A percentile compares a stretch with the other conserved stretches of the same genome.
Evolutionary conservation across 2,113 vertebrate species (phyloP).

Genomic region (Poicephalus gulielmi): DNA sequence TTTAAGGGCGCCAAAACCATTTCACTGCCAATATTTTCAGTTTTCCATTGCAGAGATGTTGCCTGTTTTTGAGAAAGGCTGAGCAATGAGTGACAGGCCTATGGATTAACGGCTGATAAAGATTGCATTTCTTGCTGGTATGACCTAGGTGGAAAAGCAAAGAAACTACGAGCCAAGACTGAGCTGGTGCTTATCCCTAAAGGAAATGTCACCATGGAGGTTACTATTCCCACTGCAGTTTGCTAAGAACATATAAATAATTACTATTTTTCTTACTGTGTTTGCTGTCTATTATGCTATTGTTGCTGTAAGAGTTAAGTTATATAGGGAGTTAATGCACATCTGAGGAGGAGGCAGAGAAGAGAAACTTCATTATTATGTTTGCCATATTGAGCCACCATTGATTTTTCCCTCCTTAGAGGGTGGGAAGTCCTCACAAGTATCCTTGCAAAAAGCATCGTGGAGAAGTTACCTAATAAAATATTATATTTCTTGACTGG

Average conservation of each 20-base stretch:
- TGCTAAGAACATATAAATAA: background rate
- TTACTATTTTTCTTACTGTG: background rate
- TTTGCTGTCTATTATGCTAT: background rate
- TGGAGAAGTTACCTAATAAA: background rate
- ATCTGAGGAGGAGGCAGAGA: background rate
- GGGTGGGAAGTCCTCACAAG: background rate
- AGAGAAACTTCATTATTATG: background rate
- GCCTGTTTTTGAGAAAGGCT: background rate
- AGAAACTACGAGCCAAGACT: background rate
- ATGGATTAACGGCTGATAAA: background rate
- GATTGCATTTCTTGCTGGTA: background rate
- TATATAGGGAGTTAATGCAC: background rate
- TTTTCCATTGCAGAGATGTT: background rate
- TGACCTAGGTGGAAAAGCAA: background rate
- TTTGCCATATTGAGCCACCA: background rate
- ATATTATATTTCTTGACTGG: background rate
- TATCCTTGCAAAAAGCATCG: background rate
- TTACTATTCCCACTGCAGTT: background rate
- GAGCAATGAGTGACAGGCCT: background rate
- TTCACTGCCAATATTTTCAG: background rate
- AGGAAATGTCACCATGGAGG: background rate
- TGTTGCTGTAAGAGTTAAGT: background rate
- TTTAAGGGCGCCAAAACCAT: background rate
- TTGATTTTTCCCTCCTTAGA: background rate
- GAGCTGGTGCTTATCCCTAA: background rate